These are phyloP conservation scores for Cromileptes altivelis DNA, from an alignment of 2,113 vertebrate genomes.

Conservation along the genomic window DNA sequence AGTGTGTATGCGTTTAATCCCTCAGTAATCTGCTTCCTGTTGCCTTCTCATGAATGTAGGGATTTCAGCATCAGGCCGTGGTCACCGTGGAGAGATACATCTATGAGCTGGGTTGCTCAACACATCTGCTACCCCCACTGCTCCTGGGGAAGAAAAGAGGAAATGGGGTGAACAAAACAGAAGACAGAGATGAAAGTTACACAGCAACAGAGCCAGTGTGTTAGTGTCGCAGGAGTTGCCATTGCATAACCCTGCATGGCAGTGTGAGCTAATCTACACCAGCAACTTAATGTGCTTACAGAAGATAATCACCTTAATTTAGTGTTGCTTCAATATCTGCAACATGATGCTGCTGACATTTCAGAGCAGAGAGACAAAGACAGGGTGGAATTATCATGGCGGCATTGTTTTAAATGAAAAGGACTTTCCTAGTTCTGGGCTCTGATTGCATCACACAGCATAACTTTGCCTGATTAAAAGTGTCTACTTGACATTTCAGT, in stretches of 20 bases:
- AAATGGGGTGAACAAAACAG: constrained; percentile 22
- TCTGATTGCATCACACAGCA: background rate
- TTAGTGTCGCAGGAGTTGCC: constrained; percentile 22
- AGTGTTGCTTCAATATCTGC: constrained; percentile 10
- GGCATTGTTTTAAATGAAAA: background rate
- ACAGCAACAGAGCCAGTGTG: constrained; percentile 34
- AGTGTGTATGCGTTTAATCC: constrained; percentile 65
- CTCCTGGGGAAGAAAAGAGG: constrained; percentile 20
- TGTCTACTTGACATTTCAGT: background rate
- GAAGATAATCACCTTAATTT: constrained; percentile 34
- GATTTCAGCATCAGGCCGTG: constrained; percentile 57
- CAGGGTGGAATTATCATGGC: background rate
- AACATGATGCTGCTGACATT: constrained; percentile 13
- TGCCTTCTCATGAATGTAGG: constrained; percentile 69
- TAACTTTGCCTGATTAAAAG: background rate
- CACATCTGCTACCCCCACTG: constrained; percentile 49
- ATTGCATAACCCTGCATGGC: constrained; percentile 63
- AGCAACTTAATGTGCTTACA: constrained; percentile 41
- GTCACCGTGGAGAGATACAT: constrained; percentile 45
- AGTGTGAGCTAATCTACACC: constrained; percentile 54
- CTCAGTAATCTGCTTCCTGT: constrained; percentile 72
- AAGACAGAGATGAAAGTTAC: constrained; percentile 55
- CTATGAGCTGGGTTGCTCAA: constrained; percentile 46
- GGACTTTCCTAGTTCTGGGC: background rate
- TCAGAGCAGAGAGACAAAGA: background rate